Evolutionary conservation across 2,888 invertebrate genomes (phyloP), one percentile per base, ranked within the genome.

Genomic region (Philopedon plagiatum): DNA sequence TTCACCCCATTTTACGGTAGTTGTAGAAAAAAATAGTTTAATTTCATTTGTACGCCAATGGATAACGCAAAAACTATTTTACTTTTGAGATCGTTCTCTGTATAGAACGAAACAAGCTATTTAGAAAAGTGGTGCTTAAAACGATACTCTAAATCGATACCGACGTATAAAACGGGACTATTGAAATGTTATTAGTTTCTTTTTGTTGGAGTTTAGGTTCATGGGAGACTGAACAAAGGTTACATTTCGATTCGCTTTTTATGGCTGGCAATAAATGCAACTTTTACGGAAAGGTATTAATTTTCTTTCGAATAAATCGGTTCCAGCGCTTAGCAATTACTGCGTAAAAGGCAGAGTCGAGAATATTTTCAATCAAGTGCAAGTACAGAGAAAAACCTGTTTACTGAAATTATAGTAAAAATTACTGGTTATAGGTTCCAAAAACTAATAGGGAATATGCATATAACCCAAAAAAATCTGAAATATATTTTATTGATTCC

Each of bases 81-180:
- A 54, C 51, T 54, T 54, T 54, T 15, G 15, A 18, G 8, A 54
- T 13, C 23, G 51, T 29, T 54, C 29, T 54, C 51, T 26, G 51
- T 29, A 54, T 54, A 54, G 15, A 54, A 54, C 29, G 51, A 54
- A 54, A 54, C 51, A 54, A 54, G 51, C 51, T 54, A 54, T 54
- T 54, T 54, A 54, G 29, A 18, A 54, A 54, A 54, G 51, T 54
- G 51, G 51, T 15, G 15, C 51, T 54, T 49, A 49, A 49, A 49
- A 49, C 49, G 49, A 49, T 26, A 49, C 26, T 49, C 49, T 29
- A 54, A 54, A 54, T 54, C 51, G 51, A 54, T 29, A 51, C 29
- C 51, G n/a, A 51, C 29, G 15, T 15, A 51, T 51, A 54, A 54
- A 54, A 54, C 15, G 51, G 23, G 51, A 54, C 29, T 29, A 54